Evolutionary conservation across 2,113 vertebrate genomes (phyloP).

Genomic region (Crotophaga sulcirostris): DNA sequence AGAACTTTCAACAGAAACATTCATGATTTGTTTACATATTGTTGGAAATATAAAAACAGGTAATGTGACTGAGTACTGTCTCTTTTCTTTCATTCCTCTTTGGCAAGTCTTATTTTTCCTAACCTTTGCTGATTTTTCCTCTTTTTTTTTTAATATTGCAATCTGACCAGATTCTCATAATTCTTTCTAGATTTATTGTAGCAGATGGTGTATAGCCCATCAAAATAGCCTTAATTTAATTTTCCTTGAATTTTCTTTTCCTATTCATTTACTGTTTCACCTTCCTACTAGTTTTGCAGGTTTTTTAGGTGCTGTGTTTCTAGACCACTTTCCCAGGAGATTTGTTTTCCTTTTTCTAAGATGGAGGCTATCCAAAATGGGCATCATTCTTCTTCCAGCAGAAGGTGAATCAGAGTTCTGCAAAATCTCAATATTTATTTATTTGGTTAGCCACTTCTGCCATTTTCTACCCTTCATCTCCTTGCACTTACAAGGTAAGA

Average conservation of each 20-base stretch:
- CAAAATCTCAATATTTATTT: neutral
- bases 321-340: neutral
- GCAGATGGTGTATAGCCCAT: neutral
- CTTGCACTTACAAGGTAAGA: neutral
- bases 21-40: neutral
- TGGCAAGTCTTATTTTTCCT: neutral
- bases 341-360: neutral
- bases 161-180: neutral
- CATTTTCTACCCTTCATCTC: neutral
- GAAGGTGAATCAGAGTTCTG: neutral
- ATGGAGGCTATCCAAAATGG: neutral
- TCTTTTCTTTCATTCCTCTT: neutral
- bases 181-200: neutral
- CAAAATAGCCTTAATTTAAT: neutral
- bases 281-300: neutral
- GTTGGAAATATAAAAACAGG: neutral
- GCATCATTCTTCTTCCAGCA: neutral
- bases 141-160: neutral
- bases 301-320: neutral
- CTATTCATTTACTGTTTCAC: neutral
- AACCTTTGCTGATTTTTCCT: neutral
- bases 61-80: neutral
- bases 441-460: neutral
- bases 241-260: neutral
- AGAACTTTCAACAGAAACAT: neutral